Percentiles rank a stretch among this genome's conserved stretches.
Conservation (phyloP, 2,797 vertebrate species). For the Sebastes minor region DNA sequence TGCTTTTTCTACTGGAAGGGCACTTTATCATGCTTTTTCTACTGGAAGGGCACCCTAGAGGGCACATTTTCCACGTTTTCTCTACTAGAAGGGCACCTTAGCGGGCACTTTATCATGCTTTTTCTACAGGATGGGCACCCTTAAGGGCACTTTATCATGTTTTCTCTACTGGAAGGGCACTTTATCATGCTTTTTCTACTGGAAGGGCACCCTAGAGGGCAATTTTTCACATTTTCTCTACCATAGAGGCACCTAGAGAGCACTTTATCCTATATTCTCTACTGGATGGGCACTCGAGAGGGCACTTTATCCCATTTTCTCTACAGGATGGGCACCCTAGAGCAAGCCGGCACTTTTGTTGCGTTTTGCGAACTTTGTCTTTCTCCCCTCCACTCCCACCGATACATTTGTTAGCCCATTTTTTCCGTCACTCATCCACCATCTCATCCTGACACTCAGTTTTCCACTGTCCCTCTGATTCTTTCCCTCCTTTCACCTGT, state of each 20-base stretch:
- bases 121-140: background rate
- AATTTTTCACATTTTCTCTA: background rate
- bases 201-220: too few species aligned
- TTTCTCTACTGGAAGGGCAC: too few species aligned
- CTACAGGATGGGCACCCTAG: background rate
- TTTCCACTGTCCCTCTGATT: background rate
- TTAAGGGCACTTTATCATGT: background rate
- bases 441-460: background rate
- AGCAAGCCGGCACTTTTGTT: background rate
- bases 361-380: background rate
- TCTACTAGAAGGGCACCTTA: background rate
- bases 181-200: too few species aligned
- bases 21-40: background rate
- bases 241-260: background rate
- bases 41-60: background rate
- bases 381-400: background rate
- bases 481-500: background rate
- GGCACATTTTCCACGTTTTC: background rate
- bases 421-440: background rate
- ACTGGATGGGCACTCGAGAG: fast-evolving
- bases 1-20: background rate
- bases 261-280: background rate
- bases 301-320: background rate
- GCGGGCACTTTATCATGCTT: too few species aligned
- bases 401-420: background rate